Percentiles rank a stretch among this genome's conserved stretches.
phyloP scores from a whole-genome alignment of 1,140 invertebrate genomes.

The Pseudomyrmex flavicornis region DNA sequence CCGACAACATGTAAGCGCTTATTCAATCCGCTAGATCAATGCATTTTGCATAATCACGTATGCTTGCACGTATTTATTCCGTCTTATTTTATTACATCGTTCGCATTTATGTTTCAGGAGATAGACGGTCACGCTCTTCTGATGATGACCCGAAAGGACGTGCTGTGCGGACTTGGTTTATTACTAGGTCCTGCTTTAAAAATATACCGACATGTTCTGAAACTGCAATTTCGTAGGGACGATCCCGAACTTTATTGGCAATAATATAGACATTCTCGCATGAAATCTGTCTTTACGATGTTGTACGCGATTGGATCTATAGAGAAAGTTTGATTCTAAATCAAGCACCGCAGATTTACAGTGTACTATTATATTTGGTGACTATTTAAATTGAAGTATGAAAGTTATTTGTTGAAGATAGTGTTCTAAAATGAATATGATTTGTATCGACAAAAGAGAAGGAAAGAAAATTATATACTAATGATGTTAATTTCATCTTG shows the following conservation, averaged over 20 bases:
- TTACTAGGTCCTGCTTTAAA: constrained; percentile 94
- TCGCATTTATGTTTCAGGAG: constrained; percentile 87
- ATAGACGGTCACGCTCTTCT: constrained; percentile 94
- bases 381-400: too few relatives aligned
- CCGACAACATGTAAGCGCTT: constrained; percentile 89
- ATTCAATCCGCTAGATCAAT: background rate
- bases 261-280: constrained; percentile 73
- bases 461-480: too few relatives aligned
- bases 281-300: background rate
- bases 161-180: constrained; percentile 91
- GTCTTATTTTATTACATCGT: background rate
- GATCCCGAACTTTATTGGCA: constrained; percentile 89
- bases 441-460: too few relatives aligned
- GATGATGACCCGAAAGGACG: constrained; percentile 92
- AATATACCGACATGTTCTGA: constrained; percentile 92
- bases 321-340: constrained; percentile 7
- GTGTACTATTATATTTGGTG: too few relatives aligned
- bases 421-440: too few relatives aligned
- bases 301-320: background rate
- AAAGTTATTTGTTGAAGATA: too few relatives aligned
- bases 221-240: constrained; percentile 89
- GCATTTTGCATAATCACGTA: background rate
- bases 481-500: too few relatives aligned
- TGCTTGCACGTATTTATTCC: constrained; percentile 8
- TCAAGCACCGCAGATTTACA: too few relatives aligned